phyloP scores from a whole-genome alignment of 2,888 invertebrate species.

The Athalia rosae region DNA sequence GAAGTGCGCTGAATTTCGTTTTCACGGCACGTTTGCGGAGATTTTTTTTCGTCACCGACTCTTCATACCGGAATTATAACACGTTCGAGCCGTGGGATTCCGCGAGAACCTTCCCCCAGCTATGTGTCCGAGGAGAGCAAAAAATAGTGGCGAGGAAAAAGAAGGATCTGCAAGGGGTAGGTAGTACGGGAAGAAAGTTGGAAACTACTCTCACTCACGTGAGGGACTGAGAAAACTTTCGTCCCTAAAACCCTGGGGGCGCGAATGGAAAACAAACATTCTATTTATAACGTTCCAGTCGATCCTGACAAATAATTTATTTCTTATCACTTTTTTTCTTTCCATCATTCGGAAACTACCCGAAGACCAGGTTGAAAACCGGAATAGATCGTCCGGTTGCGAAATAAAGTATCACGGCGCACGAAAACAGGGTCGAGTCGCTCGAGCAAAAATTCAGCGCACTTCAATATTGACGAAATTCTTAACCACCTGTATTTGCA shows the following conservation, averaged over 20 bases:
- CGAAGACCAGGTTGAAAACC: neutral
- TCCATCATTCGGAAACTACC: neutral
- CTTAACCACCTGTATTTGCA: too few species aligned
- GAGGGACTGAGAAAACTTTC: slow-evolving; percentile 17
- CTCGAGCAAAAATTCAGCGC: too few species aligned
- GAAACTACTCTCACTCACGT: slow-evolving; percentile 31
- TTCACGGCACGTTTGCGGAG: too few species aligned
- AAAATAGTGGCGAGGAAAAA: neutral
- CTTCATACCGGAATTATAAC: neutral
- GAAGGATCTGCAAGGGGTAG: too few species aligned
- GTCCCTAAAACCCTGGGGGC: neutral
- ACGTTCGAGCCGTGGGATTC: neutral
- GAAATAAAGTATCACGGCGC: too few species aligned
- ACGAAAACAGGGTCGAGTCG: too few species aligned
- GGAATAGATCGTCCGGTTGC: too few species aligned
- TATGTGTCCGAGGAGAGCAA: neutral
- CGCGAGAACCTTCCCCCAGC: too few species aligned
- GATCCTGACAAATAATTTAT: slow-evolving; percentile 1
- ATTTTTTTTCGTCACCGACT: too few species aligned
- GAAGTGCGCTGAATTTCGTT: too few species aligned
- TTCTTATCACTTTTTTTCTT: slow-evolving; percentile 12
- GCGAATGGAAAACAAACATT: slow-evolving; percentile 41
- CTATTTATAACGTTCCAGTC: slow-evolving; percentile 39
- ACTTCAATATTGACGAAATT: too few species aligned
- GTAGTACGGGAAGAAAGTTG: slow-evolving; percentile 8